Evolutionary conservation across 2,113 vertebrate species (phyloP).

Genomic region (Agelaius phoeniceus): DNA sequence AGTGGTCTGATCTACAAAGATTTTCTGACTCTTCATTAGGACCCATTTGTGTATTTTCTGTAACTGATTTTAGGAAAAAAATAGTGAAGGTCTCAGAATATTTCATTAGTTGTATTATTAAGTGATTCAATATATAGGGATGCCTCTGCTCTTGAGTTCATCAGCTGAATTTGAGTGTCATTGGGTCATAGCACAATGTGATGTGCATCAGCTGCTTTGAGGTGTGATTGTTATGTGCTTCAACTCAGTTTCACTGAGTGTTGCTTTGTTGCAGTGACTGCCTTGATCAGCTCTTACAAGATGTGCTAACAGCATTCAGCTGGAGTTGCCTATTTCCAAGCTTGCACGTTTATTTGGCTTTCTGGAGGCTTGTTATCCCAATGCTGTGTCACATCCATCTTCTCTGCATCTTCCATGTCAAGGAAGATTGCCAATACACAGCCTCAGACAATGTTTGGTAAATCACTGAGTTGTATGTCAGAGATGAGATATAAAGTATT

Average conservation of each 20-base stretch:
- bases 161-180: background rate
- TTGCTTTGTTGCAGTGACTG: background rate
- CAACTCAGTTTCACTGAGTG: background rate
- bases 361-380: background rate
- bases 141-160: background rate
- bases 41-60: background rate
- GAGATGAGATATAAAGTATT: background rate
- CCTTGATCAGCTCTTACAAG: background rate
- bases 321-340: background rate
- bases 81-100: background rate
- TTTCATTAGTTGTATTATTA: background rate
- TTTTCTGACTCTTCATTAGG: background rate
- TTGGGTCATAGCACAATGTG: background rate
- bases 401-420: background rate
- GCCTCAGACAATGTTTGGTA: background rate
- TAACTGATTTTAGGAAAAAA: background rate
- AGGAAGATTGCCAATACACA: background rate
- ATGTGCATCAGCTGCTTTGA: background rate
- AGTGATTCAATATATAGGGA: background rate
- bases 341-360: background rate
- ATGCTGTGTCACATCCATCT: background rate
- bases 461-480: background rate
- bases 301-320: background rate
- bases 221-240: accelerated
- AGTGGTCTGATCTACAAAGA: background rate